Evolutionary conservation across 2,113 vertebrate genomes (phyloP).

Genomic region (Copsychus sechellarum): DNA sequence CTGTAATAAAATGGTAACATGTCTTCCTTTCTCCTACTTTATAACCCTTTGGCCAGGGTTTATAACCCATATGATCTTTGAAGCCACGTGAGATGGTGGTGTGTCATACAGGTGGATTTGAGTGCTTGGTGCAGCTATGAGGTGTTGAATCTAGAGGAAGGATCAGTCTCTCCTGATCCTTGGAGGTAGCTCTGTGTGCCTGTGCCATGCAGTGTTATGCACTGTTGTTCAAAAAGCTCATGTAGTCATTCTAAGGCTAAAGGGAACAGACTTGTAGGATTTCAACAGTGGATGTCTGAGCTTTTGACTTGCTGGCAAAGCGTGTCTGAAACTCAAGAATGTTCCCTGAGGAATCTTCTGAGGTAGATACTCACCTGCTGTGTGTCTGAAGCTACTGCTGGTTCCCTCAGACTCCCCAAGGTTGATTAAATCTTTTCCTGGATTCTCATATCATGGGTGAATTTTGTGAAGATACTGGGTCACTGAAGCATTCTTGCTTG

Average conservation of each 20-base stretch:
- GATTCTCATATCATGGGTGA: background rate
- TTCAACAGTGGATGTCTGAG: background rate
- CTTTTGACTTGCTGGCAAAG: background rate
- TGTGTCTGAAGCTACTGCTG: background rate
- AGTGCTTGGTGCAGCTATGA: background rate
- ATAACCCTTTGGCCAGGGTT: background rate
- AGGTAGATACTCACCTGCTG: background rate
- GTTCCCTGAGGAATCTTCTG: background rate
- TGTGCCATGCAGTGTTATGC: rapidly evolving
- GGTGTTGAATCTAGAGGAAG: background rate
- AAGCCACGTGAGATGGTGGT: background rate
- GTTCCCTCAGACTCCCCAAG: background rate
- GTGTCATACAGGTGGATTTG: rapidly evolving
- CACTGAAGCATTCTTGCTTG: background rate
- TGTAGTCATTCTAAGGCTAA: background rate
- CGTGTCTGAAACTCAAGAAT: rapidly evolving
- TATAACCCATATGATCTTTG: background rate
- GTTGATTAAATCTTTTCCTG: background rate
- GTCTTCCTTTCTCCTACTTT: background rate
- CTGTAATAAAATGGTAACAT: background rate
- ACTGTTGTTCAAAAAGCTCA: background rate
- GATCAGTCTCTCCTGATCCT: background rate
- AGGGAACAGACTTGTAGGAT: background rate
- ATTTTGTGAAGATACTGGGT: background rate
- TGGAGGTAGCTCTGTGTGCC: background rate